Conservation (phyloP, 2,113 vertebrate genomes). For the Petroica traversi region DNA sequence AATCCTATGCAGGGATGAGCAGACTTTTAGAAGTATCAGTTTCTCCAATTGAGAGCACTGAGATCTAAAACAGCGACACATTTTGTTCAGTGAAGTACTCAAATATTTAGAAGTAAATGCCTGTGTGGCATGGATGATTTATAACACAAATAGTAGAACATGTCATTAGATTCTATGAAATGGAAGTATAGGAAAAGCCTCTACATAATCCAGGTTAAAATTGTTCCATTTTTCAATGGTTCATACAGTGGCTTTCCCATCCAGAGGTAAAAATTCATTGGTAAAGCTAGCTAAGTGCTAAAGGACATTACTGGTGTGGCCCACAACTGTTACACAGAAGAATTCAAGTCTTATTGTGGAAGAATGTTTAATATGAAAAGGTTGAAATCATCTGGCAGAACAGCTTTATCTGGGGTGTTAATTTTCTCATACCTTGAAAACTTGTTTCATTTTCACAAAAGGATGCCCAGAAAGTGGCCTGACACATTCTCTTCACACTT, state of each 20-base stretch:
- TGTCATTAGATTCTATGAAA: not conserved
- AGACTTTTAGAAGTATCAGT: not conserved
- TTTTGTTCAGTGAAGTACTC: not conserved
- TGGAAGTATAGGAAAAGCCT: not conserved
- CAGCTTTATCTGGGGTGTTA: not conserved
- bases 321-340: not conserved
- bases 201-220: not conserved
- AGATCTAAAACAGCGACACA: not conserved
- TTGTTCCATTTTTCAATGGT: not conserved
- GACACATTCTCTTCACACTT: not conserved
- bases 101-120: not conserved
- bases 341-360: not conserved
- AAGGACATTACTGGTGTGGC: not conserved
- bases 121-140: not conserved
- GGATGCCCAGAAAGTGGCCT: not conserved
- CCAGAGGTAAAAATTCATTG: not conserved
- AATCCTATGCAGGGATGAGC: not conserved
- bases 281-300: not conserved
- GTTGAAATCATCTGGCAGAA: not conserved
- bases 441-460: slow-evolving; percentile 22
- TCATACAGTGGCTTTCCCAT: not conserved
- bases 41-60: not conserved
- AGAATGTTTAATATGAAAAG: not conserved
- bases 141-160: not conserved
- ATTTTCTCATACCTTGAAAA: not conserved